Conservation (phyloP, 2,113 vertebrate genomes). For the Cathartes aura region DNA sequence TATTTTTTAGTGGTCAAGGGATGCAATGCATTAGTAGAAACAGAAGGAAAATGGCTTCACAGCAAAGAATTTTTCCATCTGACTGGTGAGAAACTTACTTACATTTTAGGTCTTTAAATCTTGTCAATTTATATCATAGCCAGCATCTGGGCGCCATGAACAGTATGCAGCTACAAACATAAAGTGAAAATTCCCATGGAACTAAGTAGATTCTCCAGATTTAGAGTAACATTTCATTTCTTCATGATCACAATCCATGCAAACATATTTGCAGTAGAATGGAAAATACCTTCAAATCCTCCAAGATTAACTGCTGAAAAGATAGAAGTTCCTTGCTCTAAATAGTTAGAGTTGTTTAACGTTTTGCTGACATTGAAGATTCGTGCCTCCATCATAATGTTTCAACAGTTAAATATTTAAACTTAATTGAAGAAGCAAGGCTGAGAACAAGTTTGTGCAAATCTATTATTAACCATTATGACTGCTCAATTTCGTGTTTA, state of each 20-base stretch:
- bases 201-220: neutral
- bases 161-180: neutral
- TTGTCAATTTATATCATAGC: neutral
- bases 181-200: neutral
- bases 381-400: neutral
- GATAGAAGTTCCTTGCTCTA: neutral
- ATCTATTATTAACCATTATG: neutral
- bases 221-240: neutral
- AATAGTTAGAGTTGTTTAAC: neutral
- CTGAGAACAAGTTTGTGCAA: neutral
- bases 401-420: slow-evolving; percentile 17
- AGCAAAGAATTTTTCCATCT: neutral
- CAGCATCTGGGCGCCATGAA: neutral
- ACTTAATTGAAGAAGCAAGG: slow-evolving; percentile 13
- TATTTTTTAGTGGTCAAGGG: neutral
- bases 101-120: neutral
- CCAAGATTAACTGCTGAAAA: neutral
- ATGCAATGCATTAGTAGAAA: neutral
- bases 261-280: neutral
- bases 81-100: neutral
- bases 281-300: neutral
- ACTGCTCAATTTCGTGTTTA: neutral
- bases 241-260: neutral
- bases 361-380: slow-evolving; percentile 1
- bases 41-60: neutral